Percentiles rank a stretch among this genome's conserved stretches.
phyloP scores from a whole-genome alignment of 35 echinoderm and acorn worm genomes.

The Apostichopus parvimensis region DNA sequence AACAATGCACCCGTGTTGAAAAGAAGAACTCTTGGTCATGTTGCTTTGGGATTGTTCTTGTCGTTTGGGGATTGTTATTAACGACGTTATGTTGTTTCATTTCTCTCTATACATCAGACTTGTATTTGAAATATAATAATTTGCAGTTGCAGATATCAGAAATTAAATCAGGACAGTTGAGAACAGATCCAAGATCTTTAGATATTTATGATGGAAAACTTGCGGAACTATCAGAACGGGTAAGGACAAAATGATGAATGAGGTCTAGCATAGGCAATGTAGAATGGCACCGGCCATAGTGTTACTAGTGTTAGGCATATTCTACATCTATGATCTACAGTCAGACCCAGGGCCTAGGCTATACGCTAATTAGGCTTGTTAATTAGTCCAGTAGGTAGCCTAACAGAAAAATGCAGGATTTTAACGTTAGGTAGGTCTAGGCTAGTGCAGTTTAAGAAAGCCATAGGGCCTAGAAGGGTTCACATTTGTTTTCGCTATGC shows the following conservation, averaged over 20 bases:
- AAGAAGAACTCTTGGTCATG: background rate
- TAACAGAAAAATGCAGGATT: too few relatives aligned
- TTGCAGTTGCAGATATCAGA: background rate
- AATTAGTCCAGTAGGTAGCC: too few relatives aligned
- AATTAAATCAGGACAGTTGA: background rate
- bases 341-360: too few relatives aligned
- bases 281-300: too few relatives aligned
- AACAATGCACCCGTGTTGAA: background rate
- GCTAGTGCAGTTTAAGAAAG: too few relatives aligned
- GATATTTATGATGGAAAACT: background rate
- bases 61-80: conserved; percentile 4
- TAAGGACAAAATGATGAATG: background rate
- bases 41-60: conserved; percentile 8
- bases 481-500: too few relatives aligned
- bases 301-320: too few relatives aligned
- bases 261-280: background rate
- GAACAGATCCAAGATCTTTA: background rate
- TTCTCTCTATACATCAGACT: conserved; percentile 6
- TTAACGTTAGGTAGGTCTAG: too few relatives aligned
- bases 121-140: background rate
- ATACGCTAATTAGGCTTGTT: too few relatives aligned
- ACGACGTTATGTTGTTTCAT: conserved; percentile 18
- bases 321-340: too few relatives aligned
- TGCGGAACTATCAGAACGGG: background rate
- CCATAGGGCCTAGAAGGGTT: too few relatives aligned